Percentiles rank a stretch among this genome's conserved stretches.
These are phyloP conservation scores for Sarcophaga carnaria DNA, from an alignment of 2,888 invertebrate species.

Conservation along the genomic window DNA sequence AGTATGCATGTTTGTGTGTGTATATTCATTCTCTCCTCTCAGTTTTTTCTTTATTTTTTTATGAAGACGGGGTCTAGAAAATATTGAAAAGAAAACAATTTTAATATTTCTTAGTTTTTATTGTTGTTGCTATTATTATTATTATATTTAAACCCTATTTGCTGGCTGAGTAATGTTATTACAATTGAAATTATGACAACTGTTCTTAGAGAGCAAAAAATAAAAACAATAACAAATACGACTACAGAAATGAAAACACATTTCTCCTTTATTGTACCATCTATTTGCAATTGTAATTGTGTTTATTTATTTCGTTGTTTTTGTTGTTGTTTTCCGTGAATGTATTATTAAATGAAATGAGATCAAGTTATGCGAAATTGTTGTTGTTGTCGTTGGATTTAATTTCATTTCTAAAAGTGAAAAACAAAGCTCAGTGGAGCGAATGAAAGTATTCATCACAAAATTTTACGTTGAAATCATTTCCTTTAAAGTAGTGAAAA, in stretches of 20 bases:
- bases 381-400: background rate
- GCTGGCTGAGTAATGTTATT: conserved; percentile 14
- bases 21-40: background rate
- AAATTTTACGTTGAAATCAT: too few species aligned
- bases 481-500: too few species aligned
- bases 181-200: conserved; percentile 57
- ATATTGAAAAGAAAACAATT: background rate
- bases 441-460: background rate
- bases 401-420: background rate
- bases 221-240: conserved; percentile 20
- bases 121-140: conserved; percentile 43
- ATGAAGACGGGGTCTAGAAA: background rate
- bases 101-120: conserved; percentile 16
- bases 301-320: too few species aligned
- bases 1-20: background rate
- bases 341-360: conserved; percentile 33
- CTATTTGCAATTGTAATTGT: too few species aligned
- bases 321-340: conserved; percentile 9
- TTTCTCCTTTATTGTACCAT: background rate
- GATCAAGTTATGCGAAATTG: conserved; percentile 48
- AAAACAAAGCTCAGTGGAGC: background rate
- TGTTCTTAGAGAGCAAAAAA: conserved; percentile 12
- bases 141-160: background rate
- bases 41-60: conserved; percentile 3
- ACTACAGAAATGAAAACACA: background rate